Evolutionary conservation across 1,140 invertebrate species (phyloP), one percentile per base, ranked within the genome.

Genomic region (Lanistes nyassanus): DNA sequence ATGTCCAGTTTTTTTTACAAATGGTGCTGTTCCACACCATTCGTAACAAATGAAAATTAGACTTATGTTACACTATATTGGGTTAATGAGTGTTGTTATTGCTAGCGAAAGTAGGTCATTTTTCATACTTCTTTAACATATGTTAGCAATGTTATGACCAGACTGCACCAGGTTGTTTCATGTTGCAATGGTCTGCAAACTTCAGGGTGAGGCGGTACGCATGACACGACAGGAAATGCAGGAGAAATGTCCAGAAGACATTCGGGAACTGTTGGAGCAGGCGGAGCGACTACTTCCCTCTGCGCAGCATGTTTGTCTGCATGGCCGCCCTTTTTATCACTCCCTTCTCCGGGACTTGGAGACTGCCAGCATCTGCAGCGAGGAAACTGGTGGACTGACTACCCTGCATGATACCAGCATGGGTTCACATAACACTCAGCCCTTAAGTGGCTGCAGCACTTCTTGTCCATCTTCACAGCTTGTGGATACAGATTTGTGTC

Each of bases 301-400:
- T 19, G 74, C 58, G 51, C 76, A 70, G 42, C 26, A 34, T 37
- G 66, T 31, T 0, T 81, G 80, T 72, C 74, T 84, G 51, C 83
- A 84, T 69, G 69, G 79, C 34, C 76, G 76, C 73, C 79, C 79
- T 37, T 80, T 84, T 36, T 80, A 76, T 62, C 78, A 82, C 75
- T 62, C 90, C 74, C 13, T 87, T 82, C n/a, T 88, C 89, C 73
- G 84, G 84, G 29, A 92, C 92, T 85, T 94, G 93, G 26, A 94
- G 83, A 87, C 92, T 92, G 56, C 90, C 36, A n/a, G n/a, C n/a
- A 36, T 53, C n/a, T n/a, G 19, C 9, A 26, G 42, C 3, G 16
- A 69, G 42, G 47, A 51, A 7, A 16, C 2, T 16, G 11, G 4
- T 13, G 37, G 51, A 26, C 23, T 23, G 0, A n/a, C 47, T 23